Evolutionary conservation across 1,140 invertebrate species (phyloP).

Genomic region (Eumaeus atala): DNA sequence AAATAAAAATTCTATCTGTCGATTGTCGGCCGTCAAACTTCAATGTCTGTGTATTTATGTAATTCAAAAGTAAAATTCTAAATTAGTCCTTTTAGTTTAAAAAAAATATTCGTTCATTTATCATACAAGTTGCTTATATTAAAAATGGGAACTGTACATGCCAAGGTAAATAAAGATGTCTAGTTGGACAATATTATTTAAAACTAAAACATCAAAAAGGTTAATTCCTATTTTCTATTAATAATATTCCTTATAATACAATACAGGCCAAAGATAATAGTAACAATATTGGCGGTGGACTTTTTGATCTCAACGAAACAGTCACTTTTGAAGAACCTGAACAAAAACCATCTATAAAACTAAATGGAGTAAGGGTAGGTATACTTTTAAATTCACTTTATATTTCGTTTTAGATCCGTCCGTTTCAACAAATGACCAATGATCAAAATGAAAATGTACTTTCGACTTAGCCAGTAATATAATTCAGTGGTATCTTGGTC

Average conservation of each 20-base stretch:
- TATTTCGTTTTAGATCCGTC: too few relatives aligned
- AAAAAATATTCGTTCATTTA: conserved; percentile 15
- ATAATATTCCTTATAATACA: not conserved
- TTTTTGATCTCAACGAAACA: conserved; percentile 50
- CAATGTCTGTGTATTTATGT: conserved; percentile 47
- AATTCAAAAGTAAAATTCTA: conserved; percentile 46
- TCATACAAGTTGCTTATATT: conserved; percentile 10
- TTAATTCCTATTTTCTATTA: not conserved
- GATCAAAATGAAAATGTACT: too few relatives aligned
- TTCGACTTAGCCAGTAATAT: too few relatives aligned
- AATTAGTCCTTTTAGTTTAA: conserved; percentile 23
- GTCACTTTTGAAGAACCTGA: conserved; percentile 39
- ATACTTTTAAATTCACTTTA: conserved; percentile 14
- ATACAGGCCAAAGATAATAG: conserved; percentile 37
- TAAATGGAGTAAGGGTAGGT: conserved; percentile 52
- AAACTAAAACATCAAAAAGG: not conserved
- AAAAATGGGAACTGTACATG: conserved; percentile 50
- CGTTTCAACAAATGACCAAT: too few relatives aligned
- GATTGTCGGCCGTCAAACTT: conserved; percentile 9
- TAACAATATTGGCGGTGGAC: conserved; percentile 31
- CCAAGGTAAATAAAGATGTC: conserved; percentile 36
- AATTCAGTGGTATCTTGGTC: too few relatives aligned
- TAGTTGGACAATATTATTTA: not conserved
- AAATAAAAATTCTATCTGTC: not conserved
- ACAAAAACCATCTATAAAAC: conserved; percentile 45